Percentiles rank a stretch among this genome's conserved stretches.
These are phyloP conservation scores for Mormyrops boulengeri DNA, from an alignment of 2,797 vertebrate genomes.

Conservation along the genomic window DNA sequence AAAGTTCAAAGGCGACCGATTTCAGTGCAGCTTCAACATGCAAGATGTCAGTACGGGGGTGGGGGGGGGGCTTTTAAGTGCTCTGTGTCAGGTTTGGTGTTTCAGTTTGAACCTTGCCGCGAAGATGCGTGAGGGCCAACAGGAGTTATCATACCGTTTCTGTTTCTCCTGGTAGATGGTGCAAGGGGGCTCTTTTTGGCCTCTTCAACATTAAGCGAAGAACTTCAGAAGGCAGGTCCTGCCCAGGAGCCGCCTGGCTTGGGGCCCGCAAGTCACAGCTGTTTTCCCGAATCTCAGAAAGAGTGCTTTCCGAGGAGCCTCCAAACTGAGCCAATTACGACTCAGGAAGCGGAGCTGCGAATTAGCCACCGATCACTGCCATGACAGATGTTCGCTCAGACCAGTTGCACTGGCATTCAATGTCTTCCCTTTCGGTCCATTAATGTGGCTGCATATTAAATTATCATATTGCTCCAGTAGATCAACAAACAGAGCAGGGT, in stretches of 20 bases:
- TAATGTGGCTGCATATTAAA: background rate
- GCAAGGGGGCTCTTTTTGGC: background rate
- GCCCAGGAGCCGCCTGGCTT: background rate
- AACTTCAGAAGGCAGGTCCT: background rate
- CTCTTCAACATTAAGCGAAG: background rate
- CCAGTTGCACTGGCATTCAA: background rate
- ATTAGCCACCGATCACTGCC: background rate
- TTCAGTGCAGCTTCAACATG: background rate
- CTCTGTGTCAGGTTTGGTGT: background rate
- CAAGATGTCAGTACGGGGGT: background rate
- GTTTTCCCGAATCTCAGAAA: background rate
- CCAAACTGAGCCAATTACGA: background rate
- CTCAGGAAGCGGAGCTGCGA: background rate
- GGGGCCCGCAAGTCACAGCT: background rate
- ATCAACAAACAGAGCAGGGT: background rate
- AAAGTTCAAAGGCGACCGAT: background rate
- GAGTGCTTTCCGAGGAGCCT: background rate
- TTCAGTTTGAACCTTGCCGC: background rate
- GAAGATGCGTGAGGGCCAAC: background rate
- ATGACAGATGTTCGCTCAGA: background rate
- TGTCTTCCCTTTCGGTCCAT: background rate
- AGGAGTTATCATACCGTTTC: background rate
- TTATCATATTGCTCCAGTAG: background rate
- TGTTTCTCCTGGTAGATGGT: background rate
- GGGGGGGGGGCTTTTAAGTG: background rate